A percentile compares a stretch with the other conserved stretches of the same genome.
These are phyloP conservation scores for Phoeniculus purpureus DNA, from an alignment of 2,797 vertebrate species.

Conservation along the genomic window DNA sequence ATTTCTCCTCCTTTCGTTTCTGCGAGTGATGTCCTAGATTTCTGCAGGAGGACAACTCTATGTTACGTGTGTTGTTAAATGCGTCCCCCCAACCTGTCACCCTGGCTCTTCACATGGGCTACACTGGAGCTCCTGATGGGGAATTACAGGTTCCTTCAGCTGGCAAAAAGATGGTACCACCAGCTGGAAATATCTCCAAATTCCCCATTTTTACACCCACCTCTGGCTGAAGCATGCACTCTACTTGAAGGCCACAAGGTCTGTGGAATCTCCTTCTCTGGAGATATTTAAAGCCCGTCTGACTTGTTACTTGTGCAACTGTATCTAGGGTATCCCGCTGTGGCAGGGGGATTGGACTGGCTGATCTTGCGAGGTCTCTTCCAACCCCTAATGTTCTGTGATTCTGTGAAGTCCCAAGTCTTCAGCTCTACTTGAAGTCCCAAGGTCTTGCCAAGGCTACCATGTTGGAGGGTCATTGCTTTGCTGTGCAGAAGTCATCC, in stretches of 20 bases:
- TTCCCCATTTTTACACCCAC: neutral
- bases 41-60: neutral
- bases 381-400: no score
- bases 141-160: neutral
- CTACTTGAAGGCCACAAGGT: neutral
- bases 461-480: rapidly evolving
- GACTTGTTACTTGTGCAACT: no score
- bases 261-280: no score
- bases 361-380: no score
- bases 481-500: neutral
- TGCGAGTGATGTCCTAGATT: neutral
- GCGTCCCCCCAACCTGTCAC: neutral
- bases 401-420: no score
- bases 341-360: no score
- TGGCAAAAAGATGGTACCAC: neutral
- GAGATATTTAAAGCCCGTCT: no score
- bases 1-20: neutral
- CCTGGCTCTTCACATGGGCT: neutral
- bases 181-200: neutral
- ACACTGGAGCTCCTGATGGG: neutral
- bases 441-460: neutral
- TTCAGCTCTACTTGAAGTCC: neutral
- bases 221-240: rapidly evolving
- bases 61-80: rapidly evolving
- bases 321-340: no score